Evolutionary conservation across 2,797 vertebrate species (phyloP).

Genomic region (Platyrinchus mystaceus): DNA sequence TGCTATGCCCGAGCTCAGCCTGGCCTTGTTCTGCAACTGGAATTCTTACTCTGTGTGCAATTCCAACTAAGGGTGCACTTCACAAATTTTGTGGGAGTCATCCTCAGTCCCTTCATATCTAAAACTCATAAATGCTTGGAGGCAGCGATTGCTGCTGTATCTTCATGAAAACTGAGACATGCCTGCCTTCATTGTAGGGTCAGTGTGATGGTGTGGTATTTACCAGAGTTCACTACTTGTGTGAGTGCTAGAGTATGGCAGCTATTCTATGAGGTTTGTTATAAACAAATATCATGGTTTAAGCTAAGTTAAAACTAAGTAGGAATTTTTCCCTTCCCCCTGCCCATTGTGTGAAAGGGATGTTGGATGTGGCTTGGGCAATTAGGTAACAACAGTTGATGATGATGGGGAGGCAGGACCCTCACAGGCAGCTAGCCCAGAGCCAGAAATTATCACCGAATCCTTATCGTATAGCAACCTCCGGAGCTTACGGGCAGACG

Average conservation of each 20-base stretch:
- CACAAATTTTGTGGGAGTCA: neutral
- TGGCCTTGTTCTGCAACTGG: neutral
- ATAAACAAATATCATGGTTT: too few relatives aligned
- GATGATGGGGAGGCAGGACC: too few relatives aligned
- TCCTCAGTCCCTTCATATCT: neutral
- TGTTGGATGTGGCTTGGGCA: too few relatives aligned
- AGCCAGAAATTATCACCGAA: too few relatives aligned
- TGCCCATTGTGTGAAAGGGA: too few relatives aligned
- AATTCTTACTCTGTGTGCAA: neutral
- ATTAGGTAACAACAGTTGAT: too few relatives aligned
- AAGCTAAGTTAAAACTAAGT: too few relatives aligned
- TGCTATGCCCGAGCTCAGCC: neutral
- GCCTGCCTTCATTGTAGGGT: neutral
- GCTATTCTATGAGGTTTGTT: neutral
- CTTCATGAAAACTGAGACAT: neutral
- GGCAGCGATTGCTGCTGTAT: neutral
- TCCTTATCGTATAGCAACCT: too few relatives aligned
- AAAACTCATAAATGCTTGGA: neutral
- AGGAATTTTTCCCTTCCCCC: too few relatives aligned
- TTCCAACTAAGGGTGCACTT: neutral
- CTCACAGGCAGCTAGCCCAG: too few relatives aligned
- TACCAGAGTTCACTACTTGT: neutral
- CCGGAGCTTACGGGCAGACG: too few relatives aligned
- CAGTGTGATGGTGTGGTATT: neutral
- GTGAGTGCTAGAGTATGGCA: neutral